Evolutionary conservation across 2,797 vertebrate genomes (phyloP), one percentile per base, ranked within the genome.

Genomic region (Argyrosomus regius): DNA sequence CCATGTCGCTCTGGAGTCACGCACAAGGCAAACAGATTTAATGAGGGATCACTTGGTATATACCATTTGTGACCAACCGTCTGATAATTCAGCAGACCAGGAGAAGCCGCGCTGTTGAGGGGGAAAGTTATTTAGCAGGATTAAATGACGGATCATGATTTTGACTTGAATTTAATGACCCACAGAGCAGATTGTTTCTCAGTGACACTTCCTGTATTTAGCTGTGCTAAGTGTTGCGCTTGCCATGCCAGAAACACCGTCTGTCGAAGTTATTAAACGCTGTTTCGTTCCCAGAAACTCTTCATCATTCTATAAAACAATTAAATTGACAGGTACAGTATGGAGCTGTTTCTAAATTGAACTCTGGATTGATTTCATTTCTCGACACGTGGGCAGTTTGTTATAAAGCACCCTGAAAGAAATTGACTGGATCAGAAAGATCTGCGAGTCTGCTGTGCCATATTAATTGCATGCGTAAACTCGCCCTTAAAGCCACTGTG

Each of bases 381-480:
- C 58, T 72, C 52, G 63, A 49, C 39, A 53, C 0, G 18, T 41
- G 18, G 64, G 48, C 56, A 73, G 72, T 78, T 80, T 75, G 70
- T 72, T 64, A 60, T 45, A 10, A 49, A 57, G 70, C 20, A 3
- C 14, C 39, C 63, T 46, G 41, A 70, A n/a, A 73, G 43, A 83
- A 82, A 86, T n/a, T 45, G 77, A 48, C 73, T 67, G 63, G 12
- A 77, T 75, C 63, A 41, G 60, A 77, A 59, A 57, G 49, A 75
- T 69, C 68, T 72, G 53, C 0, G 2, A 53, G 57, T 68, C 56
- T 75, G 59, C 78, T 53, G 18, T 68, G 61, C 73, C 78, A 50
- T 82, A 86, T 84, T 90, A 91, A 86, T 89, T 87, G 73, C 56
- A 64, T 78, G 59, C 6, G 24, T 75, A 81, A 88, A 86, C 71